Base-by-base conservation (phyloP, 2,888 invertebrate species). In the Platynereis dumerilii region DNA sequence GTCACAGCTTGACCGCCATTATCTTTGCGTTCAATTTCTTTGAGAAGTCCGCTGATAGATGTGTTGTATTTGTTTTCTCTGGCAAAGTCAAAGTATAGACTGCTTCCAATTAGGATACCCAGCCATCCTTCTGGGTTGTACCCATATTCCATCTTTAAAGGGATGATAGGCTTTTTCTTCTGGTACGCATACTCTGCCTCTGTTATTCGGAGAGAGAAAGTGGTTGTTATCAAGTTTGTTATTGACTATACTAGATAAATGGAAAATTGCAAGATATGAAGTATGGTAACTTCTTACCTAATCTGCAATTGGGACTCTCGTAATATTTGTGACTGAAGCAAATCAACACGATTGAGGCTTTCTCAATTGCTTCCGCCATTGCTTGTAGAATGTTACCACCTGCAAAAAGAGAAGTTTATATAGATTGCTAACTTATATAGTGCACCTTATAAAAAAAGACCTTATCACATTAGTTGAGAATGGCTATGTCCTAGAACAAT, bases 301-400 rank as follows among this genome's bases (percentile, higher is more conserved):
- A 74, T 59, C 78, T 64, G 66, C 80, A 81, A 73, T 79, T 78
- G 5, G 78, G 78, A 58, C 77, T 78, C 67, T 79, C 74, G 62
- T 80, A 80, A 63, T 80, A 81, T 63, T 77, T 78, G 64, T 80
- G 78, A 0, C 79, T 79, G 77, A 80, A 78, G 65, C 79, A 80
- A 10, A 80, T 63, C 12, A 81, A 69, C 0, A 81, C 78, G 0
- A 79, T 75, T 3, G 75, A 75, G 1, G 79, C 69, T 34, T 78
- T 75, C 63, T 81, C 80, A 12, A 80, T 73, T 0, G 80, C 80
- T 12, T 74, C 73, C 0, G 80, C 78, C 80, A 80, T 81, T 0
- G 76, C 75, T n/a, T 78, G 75, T 34, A 81, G 69, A 0, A 78
- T 78, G 3, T 77, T 76, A 1, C 78, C 78, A 17, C 76, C 76